Conservation (phyloP, 2,113 vertebrate species). For the Macaca nemestrina region DNA sequence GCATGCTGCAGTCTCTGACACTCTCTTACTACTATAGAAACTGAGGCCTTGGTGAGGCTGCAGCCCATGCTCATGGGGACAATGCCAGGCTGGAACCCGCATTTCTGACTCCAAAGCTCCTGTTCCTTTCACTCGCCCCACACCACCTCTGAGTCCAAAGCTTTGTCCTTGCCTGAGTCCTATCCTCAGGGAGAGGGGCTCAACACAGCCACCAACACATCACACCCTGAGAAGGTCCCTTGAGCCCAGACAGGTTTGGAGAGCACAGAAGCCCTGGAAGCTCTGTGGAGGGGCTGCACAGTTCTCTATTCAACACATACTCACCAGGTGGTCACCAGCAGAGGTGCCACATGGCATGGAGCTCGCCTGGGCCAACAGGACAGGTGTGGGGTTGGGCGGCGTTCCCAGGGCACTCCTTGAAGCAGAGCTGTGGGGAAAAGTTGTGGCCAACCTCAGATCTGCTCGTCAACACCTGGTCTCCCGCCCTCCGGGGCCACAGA, state of each 20-base stretch:
- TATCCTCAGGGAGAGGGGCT: neutral
- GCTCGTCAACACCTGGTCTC: neutral
- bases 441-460: neutral
- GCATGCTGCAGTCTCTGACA: neutral
- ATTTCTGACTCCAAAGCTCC: neutral
- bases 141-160: neutral
- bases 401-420: rapidly evolving
- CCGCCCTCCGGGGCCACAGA: rapidly evolving
- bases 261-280: neutral
- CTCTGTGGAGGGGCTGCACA: neutral
- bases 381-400: neutral
- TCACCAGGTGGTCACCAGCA: rapidly evolving
- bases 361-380: too few relatives aligned
- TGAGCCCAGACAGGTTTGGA: neutral
- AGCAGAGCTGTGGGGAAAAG: neutral
- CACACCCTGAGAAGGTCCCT: neutral
- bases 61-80: too few relatives aligned
- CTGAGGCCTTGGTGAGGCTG: too few relatives aligned
- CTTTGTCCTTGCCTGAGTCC: neutral
- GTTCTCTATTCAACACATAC: too few relatives aligned
- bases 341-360: rapidly evolving
- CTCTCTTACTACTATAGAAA: neutral
- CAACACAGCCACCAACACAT: neutral
- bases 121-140: rapidly evolving
- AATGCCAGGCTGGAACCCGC: rapidly evolving